Conservation (phyloP, 1,140 invertebrate species). For the Neuroterus valhalla region DNA sequence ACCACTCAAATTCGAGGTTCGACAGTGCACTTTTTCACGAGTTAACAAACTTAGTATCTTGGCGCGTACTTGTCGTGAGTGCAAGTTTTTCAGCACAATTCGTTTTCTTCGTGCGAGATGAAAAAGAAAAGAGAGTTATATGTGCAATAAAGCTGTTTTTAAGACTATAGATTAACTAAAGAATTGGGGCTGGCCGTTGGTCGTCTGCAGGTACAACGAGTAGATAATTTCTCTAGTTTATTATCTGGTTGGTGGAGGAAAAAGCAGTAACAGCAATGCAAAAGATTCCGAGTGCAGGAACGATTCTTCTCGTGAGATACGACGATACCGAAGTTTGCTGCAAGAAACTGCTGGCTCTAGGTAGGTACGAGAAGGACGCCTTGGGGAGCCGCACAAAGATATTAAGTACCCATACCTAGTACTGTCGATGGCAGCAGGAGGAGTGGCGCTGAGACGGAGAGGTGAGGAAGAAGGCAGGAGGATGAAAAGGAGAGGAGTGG, state of each 20-base stretch:
- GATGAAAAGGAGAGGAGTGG: conserved; percentile 41
- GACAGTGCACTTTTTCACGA: conserved; percentile 3
- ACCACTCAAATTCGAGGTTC: not conserved
- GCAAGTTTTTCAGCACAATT: conserved; percentile 9
- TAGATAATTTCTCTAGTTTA: conserved; percentile 30
- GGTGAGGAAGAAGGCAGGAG: conserved; percentile 42
- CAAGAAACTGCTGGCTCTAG: conserved; percentile 14
- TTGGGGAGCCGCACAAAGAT: conserved; percentile 51
- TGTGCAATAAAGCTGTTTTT: not conserved
- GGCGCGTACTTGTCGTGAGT: not conserved
- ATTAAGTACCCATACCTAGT: conserved; percentile 56
- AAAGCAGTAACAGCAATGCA: conserved; percentile 31
- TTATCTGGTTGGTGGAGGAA: conserved; percentile 23
- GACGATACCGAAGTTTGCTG: not conserved
- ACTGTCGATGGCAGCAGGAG: conserved; percentile 16
- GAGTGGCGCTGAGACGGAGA: conserved; percentile 37
- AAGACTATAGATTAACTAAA: conserved; percentile 19
- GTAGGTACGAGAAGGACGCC: conserved; percentile 15
- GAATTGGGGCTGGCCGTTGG: conserved; percentile 11
- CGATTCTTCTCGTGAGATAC: conserved; percentile 24
- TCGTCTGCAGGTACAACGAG: conserved; percentile 29
- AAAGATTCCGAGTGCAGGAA: conserved; percentile 19
- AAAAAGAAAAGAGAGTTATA: conserved; percentile 9
- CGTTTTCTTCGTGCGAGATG: not conserved
- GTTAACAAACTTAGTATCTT: conserved; percentile 1